Base-by-base conservation (phyloP, 2,797 vertebrate species). In the Brotula barbata region DNA sequence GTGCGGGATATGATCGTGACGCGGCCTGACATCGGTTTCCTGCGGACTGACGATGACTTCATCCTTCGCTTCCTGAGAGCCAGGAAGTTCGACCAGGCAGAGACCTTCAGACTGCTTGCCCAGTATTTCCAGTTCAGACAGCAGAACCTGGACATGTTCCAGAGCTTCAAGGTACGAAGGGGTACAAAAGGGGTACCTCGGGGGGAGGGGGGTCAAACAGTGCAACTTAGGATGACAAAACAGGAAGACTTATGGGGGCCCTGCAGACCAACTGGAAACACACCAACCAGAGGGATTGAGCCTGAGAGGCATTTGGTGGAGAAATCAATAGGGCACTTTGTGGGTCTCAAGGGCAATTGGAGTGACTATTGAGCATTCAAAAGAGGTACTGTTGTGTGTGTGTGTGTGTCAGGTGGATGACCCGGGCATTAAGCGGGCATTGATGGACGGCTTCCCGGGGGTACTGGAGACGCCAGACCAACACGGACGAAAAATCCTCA, bases 111-210 rank as follows among this genome's bases (percentile, higher is more conserved):
- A 11, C 93, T 99, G 67, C 86, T 99, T 89, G 96, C 96, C 71
- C 97, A 99, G 66, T 99, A 99, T 87, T 99, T 99, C 80, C 96
- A 98, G 81, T 99, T 98, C 83, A 86, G 97, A 5, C 96, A 99
- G 84, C 96, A 98, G 90, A 98, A 99, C 89, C 94, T 99, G 68
- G 96, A 98, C 86, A 99, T 99, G 96, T 99, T 99, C 90, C 97
- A 98, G 89, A 98, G 95, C 93, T 96, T 99, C 85, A 99, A 99
- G 91, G 86, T 89, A 10, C 31, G 31, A 28, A 28, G 25, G n/a
- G 31, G 31, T 10, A 9, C 31, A 33, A 6, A 10, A 2, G 31
- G 31, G 31, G 31, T 2, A 11, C 11, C 31, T 7, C 31, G 11
- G 31, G 31, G 31, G 5, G 5, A 6, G 3, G 7, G 25, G 7